Percentiles rank a stretch among this genome's conserved stretches.
These are phyloP conservation scores for Philopotamus ludificatus DNA, from an alignment of 1,140 invertebrate species.

Conservation along the genomic window DNA sequence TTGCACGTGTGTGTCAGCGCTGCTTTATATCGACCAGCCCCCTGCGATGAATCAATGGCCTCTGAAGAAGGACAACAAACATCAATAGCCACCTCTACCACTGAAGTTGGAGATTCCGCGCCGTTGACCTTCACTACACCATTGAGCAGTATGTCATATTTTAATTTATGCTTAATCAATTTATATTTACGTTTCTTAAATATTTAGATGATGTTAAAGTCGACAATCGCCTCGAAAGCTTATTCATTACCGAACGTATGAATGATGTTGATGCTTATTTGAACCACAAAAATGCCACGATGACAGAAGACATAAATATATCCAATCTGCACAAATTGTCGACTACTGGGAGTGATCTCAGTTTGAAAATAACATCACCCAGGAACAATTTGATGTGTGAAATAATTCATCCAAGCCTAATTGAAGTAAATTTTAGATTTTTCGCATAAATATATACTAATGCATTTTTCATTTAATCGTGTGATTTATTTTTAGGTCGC, in stretches of 20 bases:
- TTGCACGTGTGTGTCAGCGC: conserved; percentile 73
- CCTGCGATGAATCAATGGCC: conserved; percentile 6
- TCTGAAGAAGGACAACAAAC: conserved; percentile 14
- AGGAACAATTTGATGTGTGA: conserved; percentile 59
- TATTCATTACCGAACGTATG: conserved; percentile 44
- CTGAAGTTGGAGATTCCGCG: conserved; percentile 44
- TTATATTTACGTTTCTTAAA: not conserved
- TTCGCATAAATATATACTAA: not conserved
- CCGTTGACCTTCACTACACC: conserved; percentile 46
- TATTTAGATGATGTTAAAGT: conserved; percentile 35
- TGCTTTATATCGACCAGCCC: conserved; percentile 63
- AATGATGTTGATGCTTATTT: conserved; percentile 52
- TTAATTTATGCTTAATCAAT: not conserved
- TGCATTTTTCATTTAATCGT: not conserved
- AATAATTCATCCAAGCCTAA: conserved; percentile 57
- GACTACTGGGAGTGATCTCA: conserved; percentile 21
- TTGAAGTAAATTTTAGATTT: conserved; percentile 45
- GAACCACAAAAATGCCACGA: conserved; percentile 55
- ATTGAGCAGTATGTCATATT: not conserved
- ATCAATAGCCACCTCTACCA: conserved; percentile 45
- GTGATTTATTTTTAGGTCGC: conserved; percentile 21
- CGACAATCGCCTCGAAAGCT: conserved; percentile 54
- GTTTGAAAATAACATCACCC: conserved; percentile 46
- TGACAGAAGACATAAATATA: conserved; percentile 45
- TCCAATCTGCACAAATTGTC: conserved; percentile 4